Evolutionary conservation across 1,140 invertebrate species (phyloP), one percentile per base, ranked within the genome.

Genomic region (Hetaerina americana): DNA sequence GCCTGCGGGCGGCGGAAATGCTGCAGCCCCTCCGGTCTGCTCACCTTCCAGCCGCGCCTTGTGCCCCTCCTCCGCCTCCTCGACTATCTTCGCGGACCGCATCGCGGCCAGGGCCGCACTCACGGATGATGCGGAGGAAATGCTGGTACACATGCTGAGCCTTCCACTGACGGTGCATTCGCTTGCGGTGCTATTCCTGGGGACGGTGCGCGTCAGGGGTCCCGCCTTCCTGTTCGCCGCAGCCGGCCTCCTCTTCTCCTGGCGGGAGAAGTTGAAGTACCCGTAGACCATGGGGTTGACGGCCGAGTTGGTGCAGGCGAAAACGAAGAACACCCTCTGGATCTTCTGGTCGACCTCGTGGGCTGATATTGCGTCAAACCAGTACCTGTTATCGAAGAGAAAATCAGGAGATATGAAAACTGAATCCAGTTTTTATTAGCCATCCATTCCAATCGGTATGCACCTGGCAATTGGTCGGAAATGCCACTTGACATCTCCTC

Each of bases 291-390:
- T 73, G 0, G 86, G 85, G 74, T 87, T 84, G 72, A 85, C 81
- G 67, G 83, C 84, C 0, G 84, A 86, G 76, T 87, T 87, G 66
- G 86, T 85, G 5, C 84, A 83, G 5, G 85, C 86, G 76, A 87
- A 87, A 8, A 87, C 78, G 74, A 87, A 87, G 5, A 87, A 76
- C 28, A 82, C 82, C 66, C 81, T 81, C 74, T 86, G 82, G 69
- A 87, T 78, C 67, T 80, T 80, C 5, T 80, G 79, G 76, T 84
- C 80, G 15, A 85, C 74, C 26, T 78, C 74, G 29, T 75, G 73
- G 0, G 81, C 81, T 0, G 81, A 84, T 27, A 76, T 74, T 49
- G 80, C 72, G 70, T 81, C 78, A 27, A 81, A 75, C 77, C 79
- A 81, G 71, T 81, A 80, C 77, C 81, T 81, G 67, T 66, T 71